phyloP scores from a whole-genome alignment of 2,113 vertebrate genomes.

The Hippocampus barbouri region DNA sequence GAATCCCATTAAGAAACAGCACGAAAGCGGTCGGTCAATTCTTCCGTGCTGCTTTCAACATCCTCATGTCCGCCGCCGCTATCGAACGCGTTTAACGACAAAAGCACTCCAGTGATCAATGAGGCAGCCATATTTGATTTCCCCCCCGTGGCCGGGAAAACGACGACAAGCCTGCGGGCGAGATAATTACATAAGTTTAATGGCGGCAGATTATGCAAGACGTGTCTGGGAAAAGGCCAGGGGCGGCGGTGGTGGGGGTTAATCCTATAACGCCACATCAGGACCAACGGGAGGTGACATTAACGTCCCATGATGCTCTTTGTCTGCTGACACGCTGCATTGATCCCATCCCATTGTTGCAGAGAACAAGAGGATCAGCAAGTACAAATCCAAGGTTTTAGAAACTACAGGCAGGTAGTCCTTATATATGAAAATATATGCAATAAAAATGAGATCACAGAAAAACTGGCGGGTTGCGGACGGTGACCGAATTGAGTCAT shows the following conservation, averaged over 20 bases:
- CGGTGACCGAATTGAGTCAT: no score
- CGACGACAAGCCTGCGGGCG: conserved; percentile 24
- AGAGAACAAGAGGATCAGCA: conserved; percentile 16
- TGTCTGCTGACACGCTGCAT: conserved; percentile 25
- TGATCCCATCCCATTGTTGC: conserved; percentile 19
- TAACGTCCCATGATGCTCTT: conserved; percentile 37
- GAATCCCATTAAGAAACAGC: conserved; percentile 30
- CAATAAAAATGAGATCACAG: neutral
- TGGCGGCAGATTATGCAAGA: conserved; percentile 51
- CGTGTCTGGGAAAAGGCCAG: conserved; percentile 43
- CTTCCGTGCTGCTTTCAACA: conserved; percentile 6
- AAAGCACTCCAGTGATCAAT: conserved; percentile 57
- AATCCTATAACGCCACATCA: conserved; percentile 42
- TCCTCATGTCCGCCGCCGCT: conserved; percentile 11
- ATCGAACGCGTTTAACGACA: conserved; percentile 53
- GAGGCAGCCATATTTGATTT: conserved; percentile 56
- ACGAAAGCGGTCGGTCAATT: conserved; percentile 17
- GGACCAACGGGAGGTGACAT: conserved; percentile 49
- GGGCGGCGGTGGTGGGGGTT: conserved; percentile 22
- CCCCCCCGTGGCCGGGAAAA: conserved; percentile 8
- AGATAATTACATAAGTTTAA: conserved; percentile 59
- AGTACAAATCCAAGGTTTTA: neutral
- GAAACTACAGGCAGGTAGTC: neutral
- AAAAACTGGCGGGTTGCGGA: neutral
- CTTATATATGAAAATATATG: neutral